These are phyloP conservation scores for Sussaba pulchella DNA, from an alignment of 2,888 invertebrate genomes.

Conservation along the genomic window DNA sequence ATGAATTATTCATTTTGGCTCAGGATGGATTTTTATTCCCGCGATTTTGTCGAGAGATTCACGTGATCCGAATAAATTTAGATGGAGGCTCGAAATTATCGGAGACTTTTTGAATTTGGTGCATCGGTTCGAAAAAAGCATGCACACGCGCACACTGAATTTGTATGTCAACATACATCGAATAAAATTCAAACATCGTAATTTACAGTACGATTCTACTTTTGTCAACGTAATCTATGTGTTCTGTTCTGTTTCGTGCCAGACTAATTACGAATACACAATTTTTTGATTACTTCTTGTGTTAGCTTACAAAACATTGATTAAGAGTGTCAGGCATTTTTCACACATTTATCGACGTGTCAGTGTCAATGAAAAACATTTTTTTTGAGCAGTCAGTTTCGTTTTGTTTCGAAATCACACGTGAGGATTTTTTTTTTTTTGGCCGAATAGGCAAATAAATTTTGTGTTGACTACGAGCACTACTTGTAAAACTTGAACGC, in stretches of 20 bases:
- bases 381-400: slow-evolving; percentile 56
- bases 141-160: slow-evolving; percentile 53
- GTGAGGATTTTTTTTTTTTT: slow-evolving; percentile 15
- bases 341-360: slow-evolving; percentile 46
- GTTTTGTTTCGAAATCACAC: slow-evolving; percentile 46
- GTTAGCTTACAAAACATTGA: slow-evolving; percentile 49
- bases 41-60: not conserved
- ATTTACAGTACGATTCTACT: slow-evolving; percentile 43
- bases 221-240: slow-evolving; percentile 2
- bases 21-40: too few relatives aligned
- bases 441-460: slow-evolving; percentile 25
- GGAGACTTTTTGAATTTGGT: slow-evolving; percentile 55
- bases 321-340: slow-evolving; percentile 60
- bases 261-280: slow-evolving; percentile 34
- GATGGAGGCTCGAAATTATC: not conserved
- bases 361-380: slow-evolving; percentile 10
- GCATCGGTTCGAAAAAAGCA: slow-evolving; percentile 53
- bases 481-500: slow-evolving; percentile 32
- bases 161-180: slow-evolving; percentile 20
- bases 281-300: slow-evolving; percentile 27
- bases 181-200: slow-evolving; percentile 26
- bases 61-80: slow-evolving; percentile 6
- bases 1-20: slow-evolving; percentile 9
- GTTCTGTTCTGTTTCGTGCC: slow-evolving; percentile 38
- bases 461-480: slow-evolving; percentile 49